Conservation (phyloP, 1,140 invertebrate genomes). For the Zophobas atratus region DNA sequence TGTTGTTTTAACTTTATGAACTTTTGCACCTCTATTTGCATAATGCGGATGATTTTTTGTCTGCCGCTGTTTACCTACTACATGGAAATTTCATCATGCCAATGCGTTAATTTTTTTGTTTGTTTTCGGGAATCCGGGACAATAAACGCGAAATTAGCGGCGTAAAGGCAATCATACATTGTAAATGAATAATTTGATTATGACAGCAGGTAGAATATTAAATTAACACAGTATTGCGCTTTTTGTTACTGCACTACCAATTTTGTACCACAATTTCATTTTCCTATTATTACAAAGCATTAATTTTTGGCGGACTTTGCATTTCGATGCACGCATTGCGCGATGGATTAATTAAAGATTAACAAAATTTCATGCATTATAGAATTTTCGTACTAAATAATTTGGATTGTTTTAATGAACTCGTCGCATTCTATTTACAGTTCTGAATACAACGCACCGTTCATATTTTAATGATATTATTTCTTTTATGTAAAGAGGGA, state of each 20-base stretch:
- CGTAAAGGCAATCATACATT: not conserved
- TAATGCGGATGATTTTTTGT: constrained; percentile 24
- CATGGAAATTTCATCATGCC: not conserved
- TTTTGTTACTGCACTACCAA: constrained; percentile 19
- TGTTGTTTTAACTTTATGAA: constrained; percentile 16
- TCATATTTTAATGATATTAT: no score
- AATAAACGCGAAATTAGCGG: not conserved
- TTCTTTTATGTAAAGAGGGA: no score
- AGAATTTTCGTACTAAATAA: no score
- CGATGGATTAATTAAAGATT: no score
- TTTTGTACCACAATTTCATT: not conserved
- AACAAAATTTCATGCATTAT: not conserved
- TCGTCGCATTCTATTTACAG: no score
- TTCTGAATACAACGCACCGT: no score
- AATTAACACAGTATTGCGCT: constrained; percentile 21
- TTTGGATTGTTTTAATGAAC: no score
- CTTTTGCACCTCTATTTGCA: constrained; percentile 24
- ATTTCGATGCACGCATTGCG: not conserved
- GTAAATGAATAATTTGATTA: constrained; percentile 12
- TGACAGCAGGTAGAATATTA: constrained; percentile 5
- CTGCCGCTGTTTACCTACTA: not conserved
- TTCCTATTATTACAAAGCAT: constrained; percentile 17
- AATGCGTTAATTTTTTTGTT: constrained; percentile 9
- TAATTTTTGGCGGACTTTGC: constrained; percentile 7
- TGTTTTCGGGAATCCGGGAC: not conserved